Conservation (phyloP, 2,797 vertebrate species). For the Danio choprae region DNA sequence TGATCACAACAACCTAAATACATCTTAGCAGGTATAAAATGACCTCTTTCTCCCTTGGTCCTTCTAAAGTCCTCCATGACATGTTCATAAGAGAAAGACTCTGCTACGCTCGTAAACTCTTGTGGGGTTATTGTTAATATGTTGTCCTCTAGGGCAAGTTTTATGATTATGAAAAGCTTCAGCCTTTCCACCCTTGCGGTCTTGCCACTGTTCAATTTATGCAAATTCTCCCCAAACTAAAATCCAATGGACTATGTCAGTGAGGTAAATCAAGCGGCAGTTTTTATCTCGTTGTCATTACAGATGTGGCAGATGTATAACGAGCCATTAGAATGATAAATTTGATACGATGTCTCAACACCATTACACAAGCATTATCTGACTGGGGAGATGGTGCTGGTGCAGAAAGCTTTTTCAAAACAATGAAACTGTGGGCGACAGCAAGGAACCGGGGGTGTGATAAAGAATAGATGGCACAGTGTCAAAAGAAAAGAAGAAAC, state of each 20-base stretch:
- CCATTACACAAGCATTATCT: slow-evolving; percentile 61
- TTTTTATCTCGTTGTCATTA: slow-evolving; percentile 71
- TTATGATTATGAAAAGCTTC: slow-evolving; percentile 66
- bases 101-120: slow-evolving; percentile 66
- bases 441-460: slow-evolving; percentile 28
- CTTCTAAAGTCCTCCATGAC: slow-evolving; percentile 56
- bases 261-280: slow-evolving; percentile 74
- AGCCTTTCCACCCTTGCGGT: slow-evolving; percentile 66
- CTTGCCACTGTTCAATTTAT: slow-evolving; percentile 35
- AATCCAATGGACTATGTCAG: slow-evolving; percentile 75
- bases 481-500: slow-evolving; percentile 27
- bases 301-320: slow-evolving; percentile 75
- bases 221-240: slow-evolving; percentile 65
- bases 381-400: slow-evolving; percentile 40
- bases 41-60: slow-evolving; percentile 25
- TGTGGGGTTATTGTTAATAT: slow-evolving; percentile 72
- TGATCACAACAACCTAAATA: too few species aligned
- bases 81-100: slow-evolving; percentile 59
- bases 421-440: slow-evolving; percentile 45
- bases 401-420: slow-evolving; percentile 54
- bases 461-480: slow-evolving; percentile 23
- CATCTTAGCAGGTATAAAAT: too few species aligned
- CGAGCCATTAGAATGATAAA: slow-evolving; percentile 75
- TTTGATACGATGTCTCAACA: slow-evolving; percentile 61
- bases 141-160: slow-evolving; percentile 66